Conservation (phyloP, 2,797 vertebrate species). For the Lepilemur ruficaudatus region DNA sequence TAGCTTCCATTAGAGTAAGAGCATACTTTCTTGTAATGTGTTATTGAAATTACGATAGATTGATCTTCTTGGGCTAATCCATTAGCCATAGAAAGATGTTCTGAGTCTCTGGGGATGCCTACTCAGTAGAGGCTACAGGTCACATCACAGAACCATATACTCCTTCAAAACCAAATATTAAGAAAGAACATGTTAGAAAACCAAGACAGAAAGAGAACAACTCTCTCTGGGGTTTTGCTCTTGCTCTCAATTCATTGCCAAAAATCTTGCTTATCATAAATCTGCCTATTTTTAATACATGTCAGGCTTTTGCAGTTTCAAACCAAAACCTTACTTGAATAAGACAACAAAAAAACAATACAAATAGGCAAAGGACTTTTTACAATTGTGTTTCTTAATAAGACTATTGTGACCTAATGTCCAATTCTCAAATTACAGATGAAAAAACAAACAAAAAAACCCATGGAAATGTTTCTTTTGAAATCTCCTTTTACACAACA, state of each 20-base stretch:
- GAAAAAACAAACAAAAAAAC: neutral
- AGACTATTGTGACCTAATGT: neutral
- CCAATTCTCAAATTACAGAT: neutral
- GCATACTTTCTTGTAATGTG: neutral
- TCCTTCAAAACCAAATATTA: neutral
- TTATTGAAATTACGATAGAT: conserved; percentile 8
- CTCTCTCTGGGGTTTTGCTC: neutral
- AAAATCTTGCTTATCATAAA: neutral
- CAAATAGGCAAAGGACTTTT: neutral
- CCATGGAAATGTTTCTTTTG: neutral
- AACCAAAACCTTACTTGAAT: neutral
- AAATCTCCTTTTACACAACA: neutral
- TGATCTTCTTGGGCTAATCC: neutral
- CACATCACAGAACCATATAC: neutral
- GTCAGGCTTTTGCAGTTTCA: neutral
- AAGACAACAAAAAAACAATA: neutral
- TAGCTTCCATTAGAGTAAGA: neutral
- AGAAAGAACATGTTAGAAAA: neutral
- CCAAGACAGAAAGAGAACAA: neutral
- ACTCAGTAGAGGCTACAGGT: neutral
- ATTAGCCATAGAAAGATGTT: neutral
- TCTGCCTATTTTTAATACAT: neutral
- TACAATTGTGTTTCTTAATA: neutral
- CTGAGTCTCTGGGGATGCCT: neutral
- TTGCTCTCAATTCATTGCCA: neutral